These are phyloP conservation scores for Anagyrus pseudococci DNA, from an alignment of 2,888 invertebrate genomes.

Conservation along the genomic window DNA sequence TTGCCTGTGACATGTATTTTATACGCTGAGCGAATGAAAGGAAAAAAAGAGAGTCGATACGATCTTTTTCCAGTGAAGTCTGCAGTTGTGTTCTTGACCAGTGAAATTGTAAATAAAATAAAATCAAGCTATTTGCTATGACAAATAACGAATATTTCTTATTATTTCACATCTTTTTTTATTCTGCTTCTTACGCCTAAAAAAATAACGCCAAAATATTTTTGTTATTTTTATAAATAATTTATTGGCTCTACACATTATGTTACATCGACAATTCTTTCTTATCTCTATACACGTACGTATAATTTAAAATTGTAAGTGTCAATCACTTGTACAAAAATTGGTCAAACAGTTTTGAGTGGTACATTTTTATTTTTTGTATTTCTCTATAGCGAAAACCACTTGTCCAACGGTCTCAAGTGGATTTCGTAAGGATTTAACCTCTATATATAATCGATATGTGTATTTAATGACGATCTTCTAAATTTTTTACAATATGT, in stretches of 20 bases:
- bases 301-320: constrained; percentile 9
- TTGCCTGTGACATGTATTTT: constrained; percentile 29
- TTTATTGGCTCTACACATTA: constrained; percentile 24
- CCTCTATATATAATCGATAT: too few relatives aligned
- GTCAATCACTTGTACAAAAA: constrained; percentile 25
- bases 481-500: too few relatives aligned
- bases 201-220: too few relatives aligned
- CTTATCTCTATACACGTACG: constrained; percentile 5
- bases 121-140: constrained; percentile 16
- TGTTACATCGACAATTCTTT: constrained; percentile 23
- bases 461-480: too few relatives aligned
- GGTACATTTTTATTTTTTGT: too few relatives aligned
- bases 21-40: constrained; percentile 6
- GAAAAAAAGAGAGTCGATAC: constrained; percentile 19
- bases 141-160: neutral
- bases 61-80: constrained; percentile 27
- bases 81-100: constrained; percentile 10
- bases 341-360: neutral
- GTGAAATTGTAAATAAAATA: constrained; percentile 33
- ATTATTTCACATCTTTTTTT: neutral
- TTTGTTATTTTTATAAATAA: constrained; percentile 28
- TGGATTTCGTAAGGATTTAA: too few relatives aligned
- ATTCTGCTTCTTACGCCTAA: too few relatives aligned
- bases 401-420: too few relatives aligned
- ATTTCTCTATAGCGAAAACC: too few relatives aligned